A percentile compares a stretch with the other conserved stretches of the same genome.
These are phyloP conservation scores for Drosophila persimilis DNA, from an alignment of 1,140 invertebrate genomes.

Conservation along the genomic window DNA sequence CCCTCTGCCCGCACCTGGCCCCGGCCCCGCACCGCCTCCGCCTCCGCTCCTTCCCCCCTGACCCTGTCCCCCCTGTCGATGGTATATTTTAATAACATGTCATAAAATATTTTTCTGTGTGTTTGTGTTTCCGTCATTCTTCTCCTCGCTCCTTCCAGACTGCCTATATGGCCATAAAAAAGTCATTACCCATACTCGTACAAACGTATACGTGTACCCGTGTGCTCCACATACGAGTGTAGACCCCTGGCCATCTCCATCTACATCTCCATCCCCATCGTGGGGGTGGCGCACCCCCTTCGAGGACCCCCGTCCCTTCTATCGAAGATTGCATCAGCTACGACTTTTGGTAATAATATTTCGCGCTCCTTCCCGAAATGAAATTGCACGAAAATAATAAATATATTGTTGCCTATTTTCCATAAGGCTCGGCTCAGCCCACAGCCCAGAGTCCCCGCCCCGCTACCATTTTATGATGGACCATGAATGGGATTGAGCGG, in stretches of 20 bases:
- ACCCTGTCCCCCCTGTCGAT: constrained; percentile 23
- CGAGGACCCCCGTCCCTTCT: background rate
- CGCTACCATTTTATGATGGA: constrained; percentile 54
- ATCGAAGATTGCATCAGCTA: constrained; percentile 46
- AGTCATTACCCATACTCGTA: constrained; percentile 70
- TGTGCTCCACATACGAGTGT: constrained; percentile 2
- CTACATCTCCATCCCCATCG: constrained; percentile 1
- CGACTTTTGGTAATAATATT: constrained; percentile 53
- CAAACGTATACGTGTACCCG: constrained; percentile 13
- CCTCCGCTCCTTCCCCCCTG: constrained; percentile 2
- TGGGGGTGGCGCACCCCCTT: background rate
- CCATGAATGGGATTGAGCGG: constrained; percentile 42
- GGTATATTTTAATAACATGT: constrained; percentile 79
- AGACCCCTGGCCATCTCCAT: constrained; percentile 20
- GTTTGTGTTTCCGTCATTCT: constrained; percentile 19
- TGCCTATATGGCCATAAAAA: constrained; percentile 74
- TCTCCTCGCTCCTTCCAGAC: constrained; percentile 20
- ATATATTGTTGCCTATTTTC: constrained; percentile 63
- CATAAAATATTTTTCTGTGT: constrained; percentile 79
- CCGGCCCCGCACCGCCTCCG: constrained; percentile 15
- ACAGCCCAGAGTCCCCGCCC: background rate
- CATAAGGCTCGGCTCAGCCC: constrained; percentile 29
- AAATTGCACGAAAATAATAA: constrained; percentile 71
- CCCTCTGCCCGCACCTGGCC: background rate
- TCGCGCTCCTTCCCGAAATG: constrained; percentile 29